phyloP scores from a whole-genome alignment of 2,797 vertebrate genomes.

The Lepus townsendii region DNA sequence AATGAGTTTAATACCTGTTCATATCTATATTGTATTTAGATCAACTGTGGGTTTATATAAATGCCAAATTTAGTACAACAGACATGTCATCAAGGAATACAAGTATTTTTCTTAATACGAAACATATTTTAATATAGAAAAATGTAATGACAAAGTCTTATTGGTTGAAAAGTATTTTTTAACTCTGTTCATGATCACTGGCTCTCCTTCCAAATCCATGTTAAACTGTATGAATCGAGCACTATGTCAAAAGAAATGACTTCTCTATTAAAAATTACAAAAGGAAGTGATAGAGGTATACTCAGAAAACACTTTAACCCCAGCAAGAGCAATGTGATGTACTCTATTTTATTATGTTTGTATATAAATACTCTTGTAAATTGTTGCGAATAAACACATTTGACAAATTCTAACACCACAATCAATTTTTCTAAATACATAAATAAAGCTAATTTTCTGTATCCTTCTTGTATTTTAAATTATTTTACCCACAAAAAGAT shows the following conservation, averaged over 20 bases:
- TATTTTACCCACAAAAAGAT: slow-evolving; percentile 72
- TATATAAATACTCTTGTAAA: slow-evolving; percentile 90
- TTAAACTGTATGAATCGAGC: slow-evolving; percentile 82
- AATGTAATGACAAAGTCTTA: slow-evolving; percentile 75
- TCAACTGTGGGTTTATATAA: slow-evolving; percentile 78
- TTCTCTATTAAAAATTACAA: slow-evolving; percentile 80
- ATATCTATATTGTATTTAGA: slow-evolving; percentile 72
- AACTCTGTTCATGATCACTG: slow-evolving; percentile 69
- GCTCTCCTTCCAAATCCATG: slow-evolving; percentile 81
- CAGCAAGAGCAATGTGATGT: slow-evolving; percentile 82
- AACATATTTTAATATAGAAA: slow-evolving; percentile 88
- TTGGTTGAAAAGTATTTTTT: slow-evolving; percentile 84
- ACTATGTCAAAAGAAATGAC: slow-evolving; percentile 72
- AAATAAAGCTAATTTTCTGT: slow-evolving; percentile 93
- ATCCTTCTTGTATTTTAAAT: slow-evolving; percentile 80
- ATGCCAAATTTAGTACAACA: slow-evolving; percentile 78
- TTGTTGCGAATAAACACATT: slow-evolving; percentile 89
- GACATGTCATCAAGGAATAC: slow-evolving; percentile 74
- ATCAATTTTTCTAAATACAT: slow-evolving; percentile 90
- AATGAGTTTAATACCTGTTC: slow-evolving; percentile 66
- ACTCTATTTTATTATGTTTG: slow-evolving; percentile 91
- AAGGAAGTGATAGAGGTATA: slow-evolving; percentile 7
- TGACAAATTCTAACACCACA: slow-evolving; percentile 88
- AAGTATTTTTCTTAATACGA: slow-evolving; percentile 85
- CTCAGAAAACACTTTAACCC: slow-evolving; percentile 83